A percentile compares a stretch with the other conserved stretches of the same genome.
These are phyloP conservation scores for Tachyglossus aculeatus DNA, from an alignment of 2,797 vertebrate genomes.

Conservation along the genomic window DNA sequence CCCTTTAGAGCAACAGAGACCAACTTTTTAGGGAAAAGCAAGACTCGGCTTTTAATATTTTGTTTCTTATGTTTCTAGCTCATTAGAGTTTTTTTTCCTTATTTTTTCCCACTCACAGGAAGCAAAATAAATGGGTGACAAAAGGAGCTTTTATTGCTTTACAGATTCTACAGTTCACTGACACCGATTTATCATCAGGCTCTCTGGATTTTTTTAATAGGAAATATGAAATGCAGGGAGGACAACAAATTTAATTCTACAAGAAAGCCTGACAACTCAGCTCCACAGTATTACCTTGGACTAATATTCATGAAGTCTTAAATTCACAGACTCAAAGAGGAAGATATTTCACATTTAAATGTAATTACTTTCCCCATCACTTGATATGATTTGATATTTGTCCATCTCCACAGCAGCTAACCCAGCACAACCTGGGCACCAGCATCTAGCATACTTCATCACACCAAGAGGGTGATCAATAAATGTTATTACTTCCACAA, in stretches of 20 bases:
- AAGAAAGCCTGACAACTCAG: constrained; percentile 48
- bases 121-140: constrained; percentile 52
- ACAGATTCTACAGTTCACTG: too few species aligned
- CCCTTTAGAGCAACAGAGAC: constrained; percentile 50
- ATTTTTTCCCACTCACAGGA: constrained; percentile 43
- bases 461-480: too few species aligned
- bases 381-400: too few species aligned
- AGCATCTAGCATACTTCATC: too few species aligned
- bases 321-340: constrained; percentile 36
- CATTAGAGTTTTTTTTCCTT: constrained; percentile 63
- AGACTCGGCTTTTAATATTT: constrained; percentile 37
- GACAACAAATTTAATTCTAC: constrained; percentile 38
- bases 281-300: constrained; percentile 64
- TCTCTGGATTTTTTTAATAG: constrained; percentile 54
- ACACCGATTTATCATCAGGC: constrained; percentile 59
- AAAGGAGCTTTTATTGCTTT: constrained; percentile 47
- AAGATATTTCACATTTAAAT: constrained; percentile 46
- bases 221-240: constrained; percentile 46
- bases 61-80: constrained; percentile 63
- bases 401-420: too few species aligned
- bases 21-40: constrained; percentile 33
- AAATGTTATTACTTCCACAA: too few species aligned
- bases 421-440: too few species aligned
- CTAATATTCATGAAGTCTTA: constrained; percentile 62
- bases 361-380: constrained; percentile 58